Conservation (phyloP, 1,140 invertebrate species). For the Planococcus citri region DNA sequence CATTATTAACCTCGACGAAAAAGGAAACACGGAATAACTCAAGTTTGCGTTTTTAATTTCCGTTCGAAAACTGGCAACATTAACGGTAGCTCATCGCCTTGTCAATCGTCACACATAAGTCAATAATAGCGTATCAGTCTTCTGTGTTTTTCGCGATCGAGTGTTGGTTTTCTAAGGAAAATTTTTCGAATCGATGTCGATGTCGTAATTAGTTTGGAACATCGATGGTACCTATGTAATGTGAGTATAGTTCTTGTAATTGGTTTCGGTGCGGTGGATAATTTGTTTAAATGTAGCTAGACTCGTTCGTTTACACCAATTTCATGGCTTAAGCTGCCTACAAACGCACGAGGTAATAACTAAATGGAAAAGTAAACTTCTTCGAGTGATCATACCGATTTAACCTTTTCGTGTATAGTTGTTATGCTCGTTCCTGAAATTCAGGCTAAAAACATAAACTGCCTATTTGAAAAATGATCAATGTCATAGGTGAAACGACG, state of each 20-base stretch:
- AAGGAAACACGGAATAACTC: background rate
- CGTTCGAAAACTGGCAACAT: background rate
- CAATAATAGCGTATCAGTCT: no score
- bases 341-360: no score
- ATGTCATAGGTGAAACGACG: no score
- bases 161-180: background rate
- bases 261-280: background rate
- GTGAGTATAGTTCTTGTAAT: background rate
- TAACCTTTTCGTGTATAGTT: no score
- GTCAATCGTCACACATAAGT: background rate
- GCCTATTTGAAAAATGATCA: no score
- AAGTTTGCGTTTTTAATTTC: conserved; percentile 4
- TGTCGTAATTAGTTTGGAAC: background rate
- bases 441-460: no score
- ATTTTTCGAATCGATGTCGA: background rate
- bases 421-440: no score
- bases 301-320: background rate
- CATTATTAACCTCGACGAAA: background rate
- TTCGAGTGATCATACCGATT: no score
- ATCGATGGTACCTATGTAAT: background rate
- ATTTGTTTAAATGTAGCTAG: no score
- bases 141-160: no score
- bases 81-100: background rate
- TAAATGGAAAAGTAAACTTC: no score
- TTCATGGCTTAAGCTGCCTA: background rate